Percentiles rank a stretch among this genome's conserved stretches.
phyloP scores from a whole-genome alignment of 2,888 invertebrate genomes.

The Automeris io region DNA sequence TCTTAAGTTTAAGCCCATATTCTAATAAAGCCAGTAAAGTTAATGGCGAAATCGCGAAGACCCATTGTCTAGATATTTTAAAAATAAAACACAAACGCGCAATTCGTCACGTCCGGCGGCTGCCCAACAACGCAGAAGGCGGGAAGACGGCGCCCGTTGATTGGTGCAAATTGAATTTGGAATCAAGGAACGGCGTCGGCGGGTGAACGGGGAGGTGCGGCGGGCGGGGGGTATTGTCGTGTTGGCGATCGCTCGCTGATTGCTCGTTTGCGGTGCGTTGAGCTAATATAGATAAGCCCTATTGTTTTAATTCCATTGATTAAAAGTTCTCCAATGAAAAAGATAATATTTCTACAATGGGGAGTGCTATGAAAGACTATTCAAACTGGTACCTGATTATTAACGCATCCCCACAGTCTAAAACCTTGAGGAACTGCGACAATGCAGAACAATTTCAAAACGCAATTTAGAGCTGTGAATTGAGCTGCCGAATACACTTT shows the following conservation, averaged over 20 bases:
- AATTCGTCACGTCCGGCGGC: constrained; percentile 53
- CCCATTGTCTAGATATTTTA: constrained; percentile 5
- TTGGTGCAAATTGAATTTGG: constrained; percentile 77
- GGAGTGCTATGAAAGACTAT: too few relatives aligned
- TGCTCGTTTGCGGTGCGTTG: constrained; percentile 72
- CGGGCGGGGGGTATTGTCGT: constrained; percentile 60
- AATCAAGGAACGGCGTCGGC: constrained; percentile 49
- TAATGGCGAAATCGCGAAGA: not conserved
- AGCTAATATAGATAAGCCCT: constrained; percentile 32
- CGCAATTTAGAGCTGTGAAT: too few relatives aligned
- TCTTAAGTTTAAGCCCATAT: too few relatives aligned
- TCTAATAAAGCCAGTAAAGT: not conserved
- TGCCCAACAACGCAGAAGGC: constrained; percentile 56
- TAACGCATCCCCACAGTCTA: too few relatives aligned
- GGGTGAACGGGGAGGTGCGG: constrained; percentile 20
- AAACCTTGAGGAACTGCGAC: too few relatives aligned
- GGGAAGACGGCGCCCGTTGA: constrained; percentile 74
- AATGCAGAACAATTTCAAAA: too few relatives aligned
- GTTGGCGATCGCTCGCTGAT: constrained; percentile 76
- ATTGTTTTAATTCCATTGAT: too few relatives aligned
- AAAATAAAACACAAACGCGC: constrained; percentile 10
- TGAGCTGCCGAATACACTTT: too few relatives aligned
- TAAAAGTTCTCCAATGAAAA: too few relatives aligned
- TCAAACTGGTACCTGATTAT: too few relatives aligned
- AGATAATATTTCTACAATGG: too few relatives aligned